Conservation (phyloP, 2,888 invertebrate genomes). For the Lissonota sp. region DNA sequence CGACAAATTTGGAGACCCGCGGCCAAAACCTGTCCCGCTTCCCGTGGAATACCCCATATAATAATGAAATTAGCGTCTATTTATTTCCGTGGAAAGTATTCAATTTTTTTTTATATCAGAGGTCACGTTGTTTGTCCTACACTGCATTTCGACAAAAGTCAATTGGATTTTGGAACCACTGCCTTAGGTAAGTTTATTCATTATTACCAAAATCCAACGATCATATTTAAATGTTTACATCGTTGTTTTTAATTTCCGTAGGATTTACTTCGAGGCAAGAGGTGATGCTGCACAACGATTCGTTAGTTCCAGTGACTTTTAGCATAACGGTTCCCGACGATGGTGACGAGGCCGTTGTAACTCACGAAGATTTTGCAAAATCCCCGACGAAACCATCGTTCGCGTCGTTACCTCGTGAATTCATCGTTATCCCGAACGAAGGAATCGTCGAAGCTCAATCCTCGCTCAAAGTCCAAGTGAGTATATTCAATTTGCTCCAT, state of each 20-base stretch:
- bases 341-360: conserved; percentile 85
- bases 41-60: no score
- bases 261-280: conserved; percentile 85
- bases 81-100: neutral
- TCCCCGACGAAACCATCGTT: conserved; percentile 83
- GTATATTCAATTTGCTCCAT: neutral
- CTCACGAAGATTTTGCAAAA: conserved; percentile 84
- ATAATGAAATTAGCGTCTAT: conserved; percentile 35
- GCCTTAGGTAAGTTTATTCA: conserved; percentile 84
- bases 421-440: conserved; percentile 84
- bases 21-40: no score
- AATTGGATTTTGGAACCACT: conserved; percentile 86
- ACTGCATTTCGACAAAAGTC: conserved; percentile 85
- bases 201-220: neutral
- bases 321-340: conserved; percentile 85
- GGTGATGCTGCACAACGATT: conserved; percentile 85
- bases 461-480: conserved; percentile 84
- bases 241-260: conserved; percentile 70
- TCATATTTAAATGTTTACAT: conserved; percentile 3
- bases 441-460: conserved; percentile 84
- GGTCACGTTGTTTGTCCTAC: conserved; percentile 87
- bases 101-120: conserved; percentile 79
- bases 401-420: conserved; percentile 85
- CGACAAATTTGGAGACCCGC: no score
- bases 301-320: conserved; percentile 85